Percentiles rank a stretch among this genome's conserved stretches.
These are phyloP conservation scores for Caenorhabditis inopinata DNA, from an alignment of 1,140 invertebrate genomes.

Conservation along the genomic window DNA sequence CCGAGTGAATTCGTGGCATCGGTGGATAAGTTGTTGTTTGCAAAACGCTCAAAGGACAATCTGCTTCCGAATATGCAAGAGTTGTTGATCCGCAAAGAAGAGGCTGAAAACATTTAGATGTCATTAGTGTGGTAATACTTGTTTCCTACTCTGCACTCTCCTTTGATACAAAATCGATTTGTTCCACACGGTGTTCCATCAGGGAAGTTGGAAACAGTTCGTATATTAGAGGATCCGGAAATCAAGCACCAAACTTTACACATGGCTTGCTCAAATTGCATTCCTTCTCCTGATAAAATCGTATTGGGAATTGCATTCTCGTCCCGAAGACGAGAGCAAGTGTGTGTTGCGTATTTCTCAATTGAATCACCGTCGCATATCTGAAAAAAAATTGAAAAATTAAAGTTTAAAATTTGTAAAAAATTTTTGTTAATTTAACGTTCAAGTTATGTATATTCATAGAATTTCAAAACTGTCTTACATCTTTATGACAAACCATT, in stretches of 20 bases:
- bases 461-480: neutral
- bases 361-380: conserved; percentile 36
- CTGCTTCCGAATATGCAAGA: neutral
- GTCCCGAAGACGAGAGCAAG: conserved; percentile 34
- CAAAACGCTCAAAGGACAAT: neutral
- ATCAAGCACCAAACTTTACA: conserved; percentile 46
- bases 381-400: conserved; percentile 8
- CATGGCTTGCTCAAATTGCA: conserved; percentile 49
- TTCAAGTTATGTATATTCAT: too few species aligned
- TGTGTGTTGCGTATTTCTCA: conserved; percentile 37
- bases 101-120: neutral
- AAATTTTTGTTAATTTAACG: too few species aligned
- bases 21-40: neutral
- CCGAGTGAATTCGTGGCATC: conserved; percentile 7
- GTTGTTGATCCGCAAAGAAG: neutral
- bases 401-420: neutral
- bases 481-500: conserved; percentile 45
- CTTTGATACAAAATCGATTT: conserved; percentile 47
- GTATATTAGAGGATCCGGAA: conserved; percentile 47
- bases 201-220: conserved; percentile 51
- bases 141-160: conserved; percentile 48
- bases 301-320: conserved; percentile 44
- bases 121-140: neutral
- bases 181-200: conserved; percentile 52
- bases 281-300: conserved; percentile 44